phyloP scores from a whole-genome alignment of 2,888 invertebrate species.

The Harpalus rufipes region DNA sequence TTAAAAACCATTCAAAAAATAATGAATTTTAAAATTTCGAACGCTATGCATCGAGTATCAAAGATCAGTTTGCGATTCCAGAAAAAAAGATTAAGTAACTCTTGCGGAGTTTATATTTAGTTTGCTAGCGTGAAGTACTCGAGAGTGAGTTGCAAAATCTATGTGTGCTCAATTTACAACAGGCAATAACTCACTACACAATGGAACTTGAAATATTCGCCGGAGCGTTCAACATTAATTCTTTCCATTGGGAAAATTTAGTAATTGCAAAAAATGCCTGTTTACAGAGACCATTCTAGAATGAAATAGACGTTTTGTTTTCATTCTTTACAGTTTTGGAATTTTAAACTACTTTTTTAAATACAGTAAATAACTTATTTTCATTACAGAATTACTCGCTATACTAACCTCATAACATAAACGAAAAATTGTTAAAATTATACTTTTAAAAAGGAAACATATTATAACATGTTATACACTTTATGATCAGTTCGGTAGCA shows the following conservation, averaged over 20 bases:
- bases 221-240: slow-evolving; percentile 45
- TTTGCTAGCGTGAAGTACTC: slow-evolving; percentile 5
- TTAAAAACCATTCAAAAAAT: slow-evolving; percentile 28
- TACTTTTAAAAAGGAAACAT: no score
- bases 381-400: no score
- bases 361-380: no score
- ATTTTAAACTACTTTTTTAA: not conserved
- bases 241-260: slow-evolving; percentile 35
- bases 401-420: no score
- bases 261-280: slow-evolving; percentile 38
- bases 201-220: slow-evolving; percentile 44
- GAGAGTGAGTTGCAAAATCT: not conserved
- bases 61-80: slow-evolving; percentile 22
- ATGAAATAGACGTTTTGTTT: not conserved
- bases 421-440: no score
- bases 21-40: slow-evolving; percentile 29
- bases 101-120: not conserved
- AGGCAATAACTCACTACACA: slow-evolving; percentile 41
- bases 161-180: slow-evolving; percentile 32
- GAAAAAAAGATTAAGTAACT: slow-evolving; percentile 4
- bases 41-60: not conserved
- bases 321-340: not conserved
- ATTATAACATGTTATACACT: no score
- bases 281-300: not conserved
- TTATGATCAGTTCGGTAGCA: no score